Conservation (phyloP, 2,888 invertebrate genomes). For the Neria commutata region DNA sequence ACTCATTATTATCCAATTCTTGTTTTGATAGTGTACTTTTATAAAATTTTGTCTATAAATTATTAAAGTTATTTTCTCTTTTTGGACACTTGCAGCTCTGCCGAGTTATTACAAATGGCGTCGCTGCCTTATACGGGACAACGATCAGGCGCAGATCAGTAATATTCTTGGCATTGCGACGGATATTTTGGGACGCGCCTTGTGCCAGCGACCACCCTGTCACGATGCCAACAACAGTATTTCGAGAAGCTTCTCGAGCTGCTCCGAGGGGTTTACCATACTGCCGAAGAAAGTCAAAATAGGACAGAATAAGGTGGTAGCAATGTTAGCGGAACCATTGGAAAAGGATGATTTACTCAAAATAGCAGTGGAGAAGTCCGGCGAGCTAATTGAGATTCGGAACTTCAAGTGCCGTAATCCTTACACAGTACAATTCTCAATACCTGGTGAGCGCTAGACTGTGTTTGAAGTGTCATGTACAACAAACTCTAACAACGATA, state of each 20-base stretch:
- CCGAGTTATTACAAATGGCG: conserved; percentile 80
- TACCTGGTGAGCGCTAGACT: conserved; percentile 68
- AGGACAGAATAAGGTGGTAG: conserved; percentile 82
- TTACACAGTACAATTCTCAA: conserved; percentile 81
- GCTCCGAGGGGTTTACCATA: conserved; percentile 60
- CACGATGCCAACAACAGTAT: conserved; percentile 66
- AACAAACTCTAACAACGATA: conserved; percentile 4
- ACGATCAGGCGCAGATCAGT: conserved; percentile 83
- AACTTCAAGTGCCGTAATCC: conserved; percentile 82
- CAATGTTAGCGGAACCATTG: conserved; percentile 78
- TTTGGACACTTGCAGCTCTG: conserved; percentile 62
- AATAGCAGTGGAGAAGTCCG: conserved; percentile 81
- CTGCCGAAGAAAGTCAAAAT: conserved; percentile 60
- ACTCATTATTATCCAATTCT: not conserved
- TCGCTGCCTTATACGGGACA: conserved; percentile 78
- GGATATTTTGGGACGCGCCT: conserved; percentile 72
- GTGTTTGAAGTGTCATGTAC: no score
- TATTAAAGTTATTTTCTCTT: conserved; percentile 6
- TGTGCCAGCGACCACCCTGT: conserved; percentile 66
- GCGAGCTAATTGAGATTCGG: conserved; percentile 76
- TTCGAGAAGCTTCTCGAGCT: conserved; percentile 55
- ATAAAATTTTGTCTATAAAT: no score
- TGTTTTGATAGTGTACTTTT: no score
- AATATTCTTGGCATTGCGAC: conserved; percentile 84
- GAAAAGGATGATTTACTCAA: conserved; percentile 77